Conservation (phyloP, 2,797 vertebrate genomes). For the Euthynnus affinis region DNA sequence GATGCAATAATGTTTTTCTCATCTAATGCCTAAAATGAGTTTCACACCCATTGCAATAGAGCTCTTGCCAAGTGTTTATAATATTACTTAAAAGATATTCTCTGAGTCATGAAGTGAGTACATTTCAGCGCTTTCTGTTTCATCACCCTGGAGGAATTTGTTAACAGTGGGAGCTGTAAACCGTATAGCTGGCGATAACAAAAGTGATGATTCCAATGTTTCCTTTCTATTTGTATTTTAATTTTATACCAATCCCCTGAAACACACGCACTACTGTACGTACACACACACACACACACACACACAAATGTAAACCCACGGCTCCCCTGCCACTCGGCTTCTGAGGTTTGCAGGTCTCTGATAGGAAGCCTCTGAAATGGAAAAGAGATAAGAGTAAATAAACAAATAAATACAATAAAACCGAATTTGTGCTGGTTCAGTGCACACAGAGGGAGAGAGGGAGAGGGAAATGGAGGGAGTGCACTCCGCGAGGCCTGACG, state of each 20-base stretch:
- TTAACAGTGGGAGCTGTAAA: slow-evolving; percentile 79
- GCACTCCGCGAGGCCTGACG: slow-evolving; percentile 52
- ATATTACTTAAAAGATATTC: slow-evolving; percentile 71
- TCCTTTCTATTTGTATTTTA: slow-evolving; percentile 85
- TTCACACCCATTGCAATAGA: slow-evolving; percentile 55
- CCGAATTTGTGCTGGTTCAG: slow-evolving; percentile 85
- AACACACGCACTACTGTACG: slow-evolving; percentile 29
- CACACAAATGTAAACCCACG: slow-evolving; percentile 61
- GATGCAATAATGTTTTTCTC: slow-evolving; percentile 29
- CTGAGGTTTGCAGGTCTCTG: slow-evolving; percentile 82
- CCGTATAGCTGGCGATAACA: slow-evolving; percentile 76
- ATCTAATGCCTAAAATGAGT: slow-evolving; percentile 56
- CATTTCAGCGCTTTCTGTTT: slow-evolving; percentile 73
- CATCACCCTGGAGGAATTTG: slow-evolving; percentile 77
- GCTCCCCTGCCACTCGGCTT: slow-evolving; percentile 80
- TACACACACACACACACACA: slow-evolving; percentile 26
- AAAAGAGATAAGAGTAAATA: slow-evolving; percentile 86
- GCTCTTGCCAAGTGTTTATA: slow-evolving; percentile 63
- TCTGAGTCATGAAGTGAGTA: slow-evolving; percentile 70
- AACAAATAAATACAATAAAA: slow-evolving; percentile 86
- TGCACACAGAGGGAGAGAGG: slow-evolving; percentile 71
- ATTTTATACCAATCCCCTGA: slow-evolving; percentile 80
- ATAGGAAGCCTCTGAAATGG: slow-evolving; percentile 84
- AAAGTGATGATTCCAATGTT: slow-evolving; percentile 85
- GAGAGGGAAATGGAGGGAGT: slow-evolving; percentile 47